Conservation (phyloP, 1,140 invertebrate species). For the Ceratitis capitata region DNA sequence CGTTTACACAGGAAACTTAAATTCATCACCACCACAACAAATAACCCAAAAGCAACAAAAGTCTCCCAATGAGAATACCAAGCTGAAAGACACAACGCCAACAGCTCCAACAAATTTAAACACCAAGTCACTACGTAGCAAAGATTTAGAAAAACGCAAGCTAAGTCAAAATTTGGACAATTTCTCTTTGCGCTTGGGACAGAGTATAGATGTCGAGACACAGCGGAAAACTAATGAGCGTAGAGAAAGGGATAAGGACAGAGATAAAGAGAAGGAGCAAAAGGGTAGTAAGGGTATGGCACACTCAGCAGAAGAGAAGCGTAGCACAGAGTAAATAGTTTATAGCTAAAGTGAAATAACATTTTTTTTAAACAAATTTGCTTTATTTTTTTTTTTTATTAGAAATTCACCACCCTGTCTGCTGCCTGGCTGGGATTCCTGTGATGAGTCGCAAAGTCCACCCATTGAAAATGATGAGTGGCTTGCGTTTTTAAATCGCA, state of each 20-base stretch:
- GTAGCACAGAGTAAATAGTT: conserved; percentile 56
- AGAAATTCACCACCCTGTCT: conserved; percentile 61
- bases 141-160: conserved; percentile 64
- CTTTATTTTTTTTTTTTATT: neutral
- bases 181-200: conserved; percentile 70
- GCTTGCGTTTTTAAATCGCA: conserved; percentile 78
- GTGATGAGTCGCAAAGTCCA: conserved; percentile 66
- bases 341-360: neutral
- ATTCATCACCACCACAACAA: neutral
- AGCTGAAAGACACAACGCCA: neutral
- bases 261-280: conserved; percentile 43
- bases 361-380: neutral
- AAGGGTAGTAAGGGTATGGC: conserved; percentile 43
- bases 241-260: conserved; percentile 50
- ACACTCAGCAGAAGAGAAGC: conserved; percentile 62
- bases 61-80: neutral
- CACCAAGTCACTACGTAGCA: conserved; percentile 53
- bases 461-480: conserved; percentile 86
- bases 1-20: conserved; percentile 44
- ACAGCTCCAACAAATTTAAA: conserved; percentile 30
- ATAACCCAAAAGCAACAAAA: neutral
- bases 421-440: conserved; percentile 63
- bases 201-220: conserved; percentile 59
- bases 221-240: conserved; percentile 49
- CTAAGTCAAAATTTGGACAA: conserved; percentile 66